Evolutionary conservation across 1,140 invertebrate genomes (phyloP), one percentile per base, ranked within the genome.

Genomic region (Magallana gigas): DNA sequence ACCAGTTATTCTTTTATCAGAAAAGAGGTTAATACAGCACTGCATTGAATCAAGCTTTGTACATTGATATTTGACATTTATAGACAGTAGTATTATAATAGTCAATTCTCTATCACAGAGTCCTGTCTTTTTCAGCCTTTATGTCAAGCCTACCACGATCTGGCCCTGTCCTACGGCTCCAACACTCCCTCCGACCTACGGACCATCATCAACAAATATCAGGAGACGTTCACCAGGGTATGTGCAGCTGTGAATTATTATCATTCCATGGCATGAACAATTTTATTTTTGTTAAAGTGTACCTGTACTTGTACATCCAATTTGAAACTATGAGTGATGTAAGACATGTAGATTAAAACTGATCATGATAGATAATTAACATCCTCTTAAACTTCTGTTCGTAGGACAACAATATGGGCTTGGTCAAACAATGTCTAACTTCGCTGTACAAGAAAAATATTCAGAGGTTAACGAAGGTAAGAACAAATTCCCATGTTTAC

Each of bases 381-480:
- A 16, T 18, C 18, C 14, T 18, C 18, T 14, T 64, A 64, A 48
- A 64, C 18, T 16, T 64, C 14, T 90, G 64, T 62, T 88, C 88
- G 36, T 95, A 97, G 97, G 98, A 99, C 95, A 95, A 94, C 81
- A 96, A 96, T 91, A 94, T 95, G 90, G 96, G 96, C 16, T 92
- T 96, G 57, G 95, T 96, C 11, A 96, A 96, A 89, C 96, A 97
- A 96, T 98, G 98, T 84, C 95, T 98, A 64, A 96, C 96, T 88
- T 98, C 97, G 86, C 96, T 99, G 92, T 98, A 98, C 93, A 99
- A 98, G 95, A 98, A 98, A 94, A 99, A 98, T 95, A 99, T 99
- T 92, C 98, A 99, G 95, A 96, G 98, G 93, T 95, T 99, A 83
- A 99, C 98, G 58, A 99, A 99, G 93, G 95, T 95, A 76, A 12